Percentiles rank a stretch among this genome's conserved stretches.
Evolutionary conservation across 37 sponge, comb jelly and placozoan genomes (phyloP).

Genomic region (Axinella damicornis): DNA sequence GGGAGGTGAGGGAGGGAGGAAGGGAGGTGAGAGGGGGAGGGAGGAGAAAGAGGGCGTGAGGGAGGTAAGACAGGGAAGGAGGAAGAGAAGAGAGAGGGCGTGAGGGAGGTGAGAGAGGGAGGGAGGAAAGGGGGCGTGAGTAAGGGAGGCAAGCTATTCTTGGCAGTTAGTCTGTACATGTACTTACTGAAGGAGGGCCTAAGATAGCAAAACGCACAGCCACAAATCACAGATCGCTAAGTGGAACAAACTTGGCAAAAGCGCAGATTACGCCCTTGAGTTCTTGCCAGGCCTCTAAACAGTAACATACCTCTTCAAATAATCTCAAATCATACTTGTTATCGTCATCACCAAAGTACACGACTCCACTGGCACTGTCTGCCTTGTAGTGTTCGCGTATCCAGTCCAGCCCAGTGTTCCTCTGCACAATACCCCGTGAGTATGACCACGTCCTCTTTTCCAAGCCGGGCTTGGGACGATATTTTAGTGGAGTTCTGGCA

Average conservation of each 20-base stretch:
- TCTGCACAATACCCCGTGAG: conserved; percentile 89
- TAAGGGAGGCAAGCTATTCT: no score
- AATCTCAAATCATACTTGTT: conserved; percentile 88
- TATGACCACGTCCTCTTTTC: conserved; percentile 71
- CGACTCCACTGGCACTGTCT: conserved; percentile 63
- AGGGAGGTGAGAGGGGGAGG: neutral
- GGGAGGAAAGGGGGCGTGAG: no score
- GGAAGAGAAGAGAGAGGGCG: neutral
- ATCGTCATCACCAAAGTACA: conserved; percentile 98
- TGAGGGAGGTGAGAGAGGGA: neutral
- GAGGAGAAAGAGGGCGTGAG: no score
- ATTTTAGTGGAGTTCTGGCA: conserved; percentile 15
- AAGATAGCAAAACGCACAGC: conserved; percentile 8
- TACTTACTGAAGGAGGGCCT: no score
- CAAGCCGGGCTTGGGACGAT: neutral
- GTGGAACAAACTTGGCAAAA: neutral
- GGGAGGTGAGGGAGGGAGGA: no score
- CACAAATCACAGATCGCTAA: neutral
- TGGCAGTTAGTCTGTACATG: no score
- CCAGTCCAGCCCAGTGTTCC: conserved; percentile 80
- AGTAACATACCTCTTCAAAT: conserved; percentile 91
- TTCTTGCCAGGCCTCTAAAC: no score
- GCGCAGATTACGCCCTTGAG: neutral
- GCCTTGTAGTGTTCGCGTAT: conserved; percentile 27
- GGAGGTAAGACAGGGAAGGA: no score